phyloP scores from a whole-genome alignment of 1,140 invertebrate genomes.

The Eupeodes corollae region DNA sequence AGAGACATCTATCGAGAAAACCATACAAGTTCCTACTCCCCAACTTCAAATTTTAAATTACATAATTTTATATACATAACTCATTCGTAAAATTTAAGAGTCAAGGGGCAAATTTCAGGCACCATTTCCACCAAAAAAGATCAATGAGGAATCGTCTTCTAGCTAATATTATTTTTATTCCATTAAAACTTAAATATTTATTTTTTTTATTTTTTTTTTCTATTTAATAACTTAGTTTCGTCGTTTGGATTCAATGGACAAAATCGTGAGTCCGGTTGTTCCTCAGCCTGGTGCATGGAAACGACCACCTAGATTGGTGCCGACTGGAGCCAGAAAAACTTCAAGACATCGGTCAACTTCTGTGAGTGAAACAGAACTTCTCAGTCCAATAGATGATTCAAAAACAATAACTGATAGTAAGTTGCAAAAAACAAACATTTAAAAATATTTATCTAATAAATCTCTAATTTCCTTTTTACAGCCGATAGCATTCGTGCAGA shows the following conservation, averaged over 20 bases:
- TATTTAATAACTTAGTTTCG: conserved; percentile 39
- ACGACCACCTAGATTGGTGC: conserved; percentile 32
- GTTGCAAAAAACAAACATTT: background rate
- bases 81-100: too few species aligned
- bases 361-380: conserved; percentile 27
- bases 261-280: conserved; percentile 85
- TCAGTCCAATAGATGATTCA: conserved; percentile 27
- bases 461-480: background rate
- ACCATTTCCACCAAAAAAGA: too few species aligned
- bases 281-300: conserved; percentile 77
- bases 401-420: conserved; percentile 20
- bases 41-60: too few species aligned
- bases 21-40: too few species aligned
- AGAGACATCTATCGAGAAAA: too few species aligned
- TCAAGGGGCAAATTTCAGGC: too few species aligned
- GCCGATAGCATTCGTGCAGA: background rate
- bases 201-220: too few species aligned
- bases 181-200: too few species aligned
- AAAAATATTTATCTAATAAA: too few species aligned
- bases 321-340: conserved; percentile 27
- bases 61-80: too few species aligned
- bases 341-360: conserved; percentile 29
- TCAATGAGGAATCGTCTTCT: too few species aligned
- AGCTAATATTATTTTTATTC: too few species aligned
- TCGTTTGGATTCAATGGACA: conserved; percentile 61